Evolutionary conservation across 30 jellyfish, hydroid and myxozoan genomes (phyloP).

Genomic region (Nemopilema nomurai): DNA sequence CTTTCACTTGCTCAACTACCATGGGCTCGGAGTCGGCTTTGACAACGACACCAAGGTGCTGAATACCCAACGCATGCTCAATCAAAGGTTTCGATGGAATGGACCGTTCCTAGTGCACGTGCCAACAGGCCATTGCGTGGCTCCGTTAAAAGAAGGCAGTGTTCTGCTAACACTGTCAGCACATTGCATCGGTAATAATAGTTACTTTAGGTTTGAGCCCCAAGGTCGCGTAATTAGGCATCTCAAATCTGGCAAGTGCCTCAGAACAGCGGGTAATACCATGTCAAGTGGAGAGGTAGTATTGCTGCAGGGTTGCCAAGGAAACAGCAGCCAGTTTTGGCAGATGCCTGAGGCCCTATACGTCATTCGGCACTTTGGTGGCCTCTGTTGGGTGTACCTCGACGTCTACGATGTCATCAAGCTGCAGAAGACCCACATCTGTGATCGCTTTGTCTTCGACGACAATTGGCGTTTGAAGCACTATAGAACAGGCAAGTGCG

Average conservation of each 20-base stretch:
- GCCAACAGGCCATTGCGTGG: slow-evolving; percentile 2
- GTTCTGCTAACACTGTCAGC: background rate
- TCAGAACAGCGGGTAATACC: background rate
- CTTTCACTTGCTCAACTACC: background rate
- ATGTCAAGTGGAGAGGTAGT: background rate
- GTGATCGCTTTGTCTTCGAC: slow-evolving; percentile 11
- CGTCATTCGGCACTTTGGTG: slow-evolving; percentile 1
- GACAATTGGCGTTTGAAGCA: background rate
- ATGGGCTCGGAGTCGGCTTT: background rate
- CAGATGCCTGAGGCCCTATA: slow-evolving; percentile 1
- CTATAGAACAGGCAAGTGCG: slow-evolving; percentile 5
- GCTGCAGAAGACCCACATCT: background rate
- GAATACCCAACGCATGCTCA: background rate
- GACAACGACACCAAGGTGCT: background rate
- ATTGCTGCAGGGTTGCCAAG: background rate
- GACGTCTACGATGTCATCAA: background rate
- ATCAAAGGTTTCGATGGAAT: slow-evolving; percentile 9
- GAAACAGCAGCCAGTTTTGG: background rate
- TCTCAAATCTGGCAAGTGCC: slow-evolving; percentile 2
- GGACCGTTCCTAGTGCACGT: background rate
- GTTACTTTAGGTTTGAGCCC: background rate
- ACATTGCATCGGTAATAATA: background rate
- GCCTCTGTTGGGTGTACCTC: background rate
- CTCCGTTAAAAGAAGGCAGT: background rate
- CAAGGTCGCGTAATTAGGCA: background rate